Percentiles rank a stretch among this genome's conserved stretches.
Conservation (phyloP, 2,797 vertebrate genomes). For the Cetoscarus ocellatus region DNA sequence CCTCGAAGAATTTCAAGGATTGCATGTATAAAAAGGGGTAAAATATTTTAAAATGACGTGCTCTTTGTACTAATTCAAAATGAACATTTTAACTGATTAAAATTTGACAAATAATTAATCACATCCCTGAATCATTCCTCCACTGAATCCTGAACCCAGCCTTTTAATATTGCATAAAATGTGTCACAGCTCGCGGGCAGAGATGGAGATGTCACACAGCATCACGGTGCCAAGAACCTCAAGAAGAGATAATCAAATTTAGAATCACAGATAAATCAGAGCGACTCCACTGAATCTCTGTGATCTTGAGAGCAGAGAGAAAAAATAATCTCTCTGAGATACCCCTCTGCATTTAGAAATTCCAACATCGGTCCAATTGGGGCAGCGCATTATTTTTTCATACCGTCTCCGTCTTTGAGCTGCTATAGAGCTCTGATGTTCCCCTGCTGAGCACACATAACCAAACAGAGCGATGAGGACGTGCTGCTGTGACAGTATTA, state of each 20-base stretch:
- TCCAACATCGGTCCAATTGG: constrained; percentile 47
- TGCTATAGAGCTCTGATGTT: constrained; percentile 48
- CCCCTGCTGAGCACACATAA: constrained; percentile 50
- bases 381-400: constrained; percentile 45
- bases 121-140: constrained; percentile 22
- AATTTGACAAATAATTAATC: constrained; percentile 6
- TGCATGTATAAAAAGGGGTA: too few species aligned
- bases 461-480: constrained; percentile 58
- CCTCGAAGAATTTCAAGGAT: too few species aligned
- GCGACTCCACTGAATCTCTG: constrained; percentile 31
- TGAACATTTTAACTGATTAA: constrained; percentile 3
- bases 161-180: constrained; percentile 32
- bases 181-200: constrained; percentile 29
- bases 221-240: constrained; percentile 45
- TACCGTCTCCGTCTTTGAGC: constrained; percentile 48
- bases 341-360: constrained; percentile 32
- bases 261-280: constrained; percentile 40
- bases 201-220: constrained; percentile 39
- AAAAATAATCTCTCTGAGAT: constrained; percentile 14
- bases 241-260: constrained; percentile 41
- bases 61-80: background rate
- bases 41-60: too few species aligned
- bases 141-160: constrained; percentile 31
- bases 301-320: constrained; percentile 22
- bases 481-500: constrained; percentile 58